These are phyloP conservation scores for Hydroisotoma schaefferi DNA, from an alignment of 2,888 invertebrate genomes.

Conservation along the genomic window DNA sequence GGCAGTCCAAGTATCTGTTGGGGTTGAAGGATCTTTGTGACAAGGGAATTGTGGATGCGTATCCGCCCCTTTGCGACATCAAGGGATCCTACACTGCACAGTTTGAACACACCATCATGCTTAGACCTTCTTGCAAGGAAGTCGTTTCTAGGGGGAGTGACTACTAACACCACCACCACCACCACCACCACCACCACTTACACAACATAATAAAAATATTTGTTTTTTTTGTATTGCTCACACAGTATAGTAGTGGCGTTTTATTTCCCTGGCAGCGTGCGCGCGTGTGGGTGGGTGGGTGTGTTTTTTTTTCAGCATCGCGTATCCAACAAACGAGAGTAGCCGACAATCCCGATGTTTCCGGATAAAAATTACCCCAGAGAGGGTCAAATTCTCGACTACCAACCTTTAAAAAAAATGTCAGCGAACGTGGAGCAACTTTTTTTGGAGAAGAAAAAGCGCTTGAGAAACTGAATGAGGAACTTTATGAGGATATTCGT, in stretches of 20 bases:
- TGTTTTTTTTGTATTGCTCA: too few relatives aligned
- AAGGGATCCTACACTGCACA: conserved; percentile 99
- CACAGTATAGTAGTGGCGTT: too few relatives aligned
- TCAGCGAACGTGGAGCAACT: conserved; percentile 29
- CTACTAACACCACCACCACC: conserved; percentile 70
- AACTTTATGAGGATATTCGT: conserved; percentile 90
- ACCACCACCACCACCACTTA: too few relatives aligned
- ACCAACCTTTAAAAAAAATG: conserved; percentile 20
- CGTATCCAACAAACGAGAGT: conserved; percentile 14
- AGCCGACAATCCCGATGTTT: conserved; percentile 25
- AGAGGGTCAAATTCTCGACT: conserved; percentile 21
- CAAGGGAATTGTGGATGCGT: conserved; percentile 95
- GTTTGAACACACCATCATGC: conserved; percentile 96
- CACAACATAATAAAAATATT: too few relatives aligned
- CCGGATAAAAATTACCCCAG: conserved; percentile 11
- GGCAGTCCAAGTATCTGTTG: conserved; percentile 96
- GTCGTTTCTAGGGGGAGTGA: conserved; percentile 94
- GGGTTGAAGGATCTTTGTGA: conserved; percentile 97
- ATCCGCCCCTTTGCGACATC: conserved; percentile 95
- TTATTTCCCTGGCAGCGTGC: too few relatives aligned
- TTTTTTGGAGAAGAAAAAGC: conserved; percentile 72
- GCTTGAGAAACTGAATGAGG: conserved; percentile 82
- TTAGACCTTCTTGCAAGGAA: conserved; percentile 98
- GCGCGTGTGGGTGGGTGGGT: too few relatives aligned
- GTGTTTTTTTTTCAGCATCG: too few relatives aligned